Conservation (phyloP, 2,888 invertebrate species). For the Notocelia uddmanniana region DNA sequence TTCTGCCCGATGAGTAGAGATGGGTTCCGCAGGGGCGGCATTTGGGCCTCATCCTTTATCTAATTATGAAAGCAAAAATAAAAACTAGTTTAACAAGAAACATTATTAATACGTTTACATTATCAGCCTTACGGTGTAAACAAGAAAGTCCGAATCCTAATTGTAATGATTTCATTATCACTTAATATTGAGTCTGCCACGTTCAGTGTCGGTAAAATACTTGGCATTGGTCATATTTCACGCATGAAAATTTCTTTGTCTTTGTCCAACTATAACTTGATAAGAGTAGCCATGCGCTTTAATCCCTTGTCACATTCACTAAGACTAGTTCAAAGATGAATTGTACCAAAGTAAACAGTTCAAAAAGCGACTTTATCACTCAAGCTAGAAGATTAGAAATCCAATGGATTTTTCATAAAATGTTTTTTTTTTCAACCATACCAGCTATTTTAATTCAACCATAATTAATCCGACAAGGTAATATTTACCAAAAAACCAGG, state of each 20-base stretch:
- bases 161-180: background rate
- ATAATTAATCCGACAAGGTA: no score
- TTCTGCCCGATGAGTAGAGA: slow-evolving; percentile 98
- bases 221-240: background rate
- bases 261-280: background rate
- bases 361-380: no score
- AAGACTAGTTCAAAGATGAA: no score
- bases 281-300: background rate
- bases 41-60: slow-evolving; percentile 88
- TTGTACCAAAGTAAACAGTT: no score
- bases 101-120: background rate
- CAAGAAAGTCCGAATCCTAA: no score
- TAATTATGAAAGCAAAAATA: slow-evolving; percentile 48
- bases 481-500: no score
- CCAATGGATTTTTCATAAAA: no score
- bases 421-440: no score
- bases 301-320: background rate
- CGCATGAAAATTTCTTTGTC: background rate
- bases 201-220: background rate
- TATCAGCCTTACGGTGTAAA: background rate
- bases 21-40: slow-evolving; percentile 97
- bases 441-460: no score
- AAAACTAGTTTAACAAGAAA: background rate
- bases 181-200: background rate
- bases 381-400: no score